Conservation (phyloP, 2,113 vertebrate genomes). For the Anolis carolinensis region DNA sequence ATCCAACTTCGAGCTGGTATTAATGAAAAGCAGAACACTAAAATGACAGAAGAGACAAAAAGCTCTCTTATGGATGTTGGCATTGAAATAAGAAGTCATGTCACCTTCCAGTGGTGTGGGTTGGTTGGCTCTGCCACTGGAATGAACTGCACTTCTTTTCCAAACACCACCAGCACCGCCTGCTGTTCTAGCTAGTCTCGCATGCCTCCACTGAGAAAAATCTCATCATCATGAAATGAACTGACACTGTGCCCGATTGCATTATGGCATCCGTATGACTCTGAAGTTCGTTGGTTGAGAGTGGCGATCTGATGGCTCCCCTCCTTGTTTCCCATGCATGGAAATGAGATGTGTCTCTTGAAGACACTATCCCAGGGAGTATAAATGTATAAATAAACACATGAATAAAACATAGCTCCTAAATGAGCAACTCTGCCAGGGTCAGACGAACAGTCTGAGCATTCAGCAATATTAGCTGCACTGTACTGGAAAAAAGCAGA, state of each 20-base stretch:
- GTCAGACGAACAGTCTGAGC: slow-evolving; percentile 51
- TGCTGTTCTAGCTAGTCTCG: not conserved
- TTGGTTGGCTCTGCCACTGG: not conserved
- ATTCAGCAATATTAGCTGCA: slow-evolving; percentile 47
- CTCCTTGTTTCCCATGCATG: not conserved
- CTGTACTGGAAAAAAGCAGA: not conserved
- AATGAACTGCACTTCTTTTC: not conserved
- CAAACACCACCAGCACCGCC: rapidly evolving
- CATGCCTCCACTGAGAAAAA: not conserved
- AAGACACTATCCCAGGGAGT: slow-evolving; percentile 29
- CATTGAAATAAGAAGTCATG: not conserved
- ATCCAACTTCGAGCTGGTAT: not conserved
- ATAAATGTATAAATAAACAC: slow-evolving; percentile 52
- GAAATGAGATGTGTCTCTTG: rapidly evolving
- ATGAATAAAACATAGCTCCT: slow-evolving; percentile 61
- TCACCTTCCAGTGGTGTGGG: too few relatives aligned
- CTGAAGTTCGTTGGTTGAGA: not conserved
- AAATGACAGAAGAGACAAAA: not conserved
- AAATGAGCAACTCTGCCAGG: slow-evolving; percentile 46
- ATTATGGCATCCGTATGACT: not conserved
- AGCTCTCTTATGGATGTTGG: not conserved
- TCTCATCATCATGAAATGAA: not conserved
- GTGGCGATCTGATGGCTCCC: rapidly evolving
- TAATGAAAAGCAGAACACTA: not conserved
- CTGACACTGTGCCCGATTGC: rapidly evolving